phyloP scores from a whole-genome alignment of 35 echinoderm and acorn worm genomes.

The Acanthaster planci region DNA sequence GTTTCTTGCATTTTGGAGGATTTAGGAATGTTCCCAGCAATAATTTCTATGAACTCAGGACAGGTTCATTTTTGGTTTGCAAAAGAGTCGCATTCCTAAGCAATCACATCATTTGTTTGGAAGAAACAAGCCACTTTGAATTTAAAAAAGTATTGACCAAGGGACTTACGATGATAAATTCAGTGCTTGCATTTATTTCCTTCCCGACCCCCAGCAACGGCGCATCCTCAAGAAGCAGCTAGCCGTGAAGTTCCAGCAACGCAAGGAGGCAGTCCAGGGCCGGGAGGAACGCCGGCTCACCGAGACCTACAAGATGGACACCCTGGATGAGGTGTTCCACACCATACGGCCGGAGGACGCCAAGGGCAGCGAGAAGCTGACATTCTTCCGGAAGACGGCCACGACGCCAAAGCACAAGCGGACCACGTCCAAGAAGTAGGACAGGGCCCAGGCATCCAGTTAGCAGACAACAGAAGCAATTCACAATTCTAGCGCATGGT shows the following conservation, averaged over 20 bases:
- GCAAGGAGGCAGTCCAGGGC: slow-evolving; percentile 59
- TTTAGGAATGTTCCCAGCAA: no score
- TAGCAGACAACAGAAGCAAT: no score
- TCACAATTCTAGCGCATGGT: no score
- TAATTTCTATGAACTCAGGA: no score
- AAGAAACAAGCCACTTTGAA: no score
- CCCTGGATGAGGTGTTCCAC: slow-evolving; percentile 84
- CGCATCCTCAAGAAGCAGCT: slow-evolving; percentile 45
- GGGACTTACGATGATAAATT: neutral
- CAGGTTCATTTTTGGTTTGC: no score
- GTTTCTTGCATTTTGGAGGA: no score
- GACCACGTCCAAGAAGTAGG: neutral
- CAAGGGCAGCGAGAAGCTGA: slow-evolving; percentile 71
- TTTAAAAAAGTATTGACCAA: no score
- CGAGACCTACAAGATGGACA: slow-evolving; percentile 62
- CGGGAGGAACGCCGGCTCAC: slow-evolving; percentile 43
- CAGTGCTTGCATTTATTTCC: neutral
- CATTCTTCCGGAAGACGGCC: slow-evolving; percentile 66
- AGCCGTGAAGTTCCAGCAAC: slow-evolving; percentile 55
- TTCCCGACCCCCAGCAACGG: slow-evolving; percentile 39
- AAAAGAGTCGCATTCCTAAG: no score
- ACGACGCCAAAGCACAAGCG: neutral
- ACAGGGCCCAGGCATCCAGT: no score
- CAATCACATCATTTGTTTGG: no score
- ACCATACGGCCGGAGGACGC: slow-evolving; percentile 93